Base-by-base conservation (phyloP, 92 coral and sea anemone species). In the Hydrozoanthus gracilis region DNA sequence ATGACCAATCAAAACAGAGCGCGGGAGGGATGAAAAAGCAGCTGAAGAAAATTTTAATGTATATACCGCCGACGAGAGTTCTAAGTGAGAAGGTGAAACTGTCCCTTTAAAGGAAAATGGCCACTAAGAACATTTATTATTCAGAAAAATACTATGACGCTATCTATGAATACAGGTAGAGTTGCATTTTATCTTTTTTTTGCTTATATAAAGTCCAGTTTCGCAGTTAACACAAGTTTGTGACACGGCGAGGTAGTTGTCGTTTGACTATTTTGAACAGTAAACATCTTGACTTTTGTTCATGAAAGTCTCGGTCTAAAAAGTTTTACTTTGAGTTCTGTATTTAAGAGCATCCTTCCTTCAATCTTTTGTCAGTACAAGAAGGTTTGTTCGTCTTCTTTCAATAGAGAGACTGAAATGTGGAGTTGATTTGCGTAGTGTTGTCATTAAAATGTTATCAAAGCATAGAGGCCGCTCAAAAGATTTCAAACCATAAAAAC, bases 131-230 rank as follows among this genome's bases (percentile, higher is more conserved):
- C 79, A 95, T 95, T 71, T 95, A 92, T 72, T 95, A 95, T 86
- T 95, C 98, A 55, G 95, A 95, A 71, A 95, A 95, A 73, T 95
- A 95, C 90, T 92, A 90, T 61, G 98, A 95, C 92, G 92, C 89
- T 14, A 20, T 56, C 64, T 95, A 86, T 76, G 98, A 95, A 79
- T 95, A 95, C 96, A 95, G 98, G 98, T 95, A 75, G 51, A 35
- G 17, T 35, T 17, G 17, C 50, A 44, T 13, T 76, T 58, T 47
- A 15, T 46, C 18, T n/a, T 3, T 66, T 55, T 58, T 45, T 62
- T 73, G 39, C 1, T 27, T 27, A 27, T 27, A 27, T 27, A 27
- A 27, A 27, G 39, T 27, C 39, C 3, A 68, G 10, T 68, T 68
- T 14, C 44, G 11, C 27, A 68, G 3, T 2, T 12, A 68, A 35